Evolutionary conservation across 2,888 invertebrate genomes (phyloP).

Genomic region (Drosophila melanosoma): DNA sequence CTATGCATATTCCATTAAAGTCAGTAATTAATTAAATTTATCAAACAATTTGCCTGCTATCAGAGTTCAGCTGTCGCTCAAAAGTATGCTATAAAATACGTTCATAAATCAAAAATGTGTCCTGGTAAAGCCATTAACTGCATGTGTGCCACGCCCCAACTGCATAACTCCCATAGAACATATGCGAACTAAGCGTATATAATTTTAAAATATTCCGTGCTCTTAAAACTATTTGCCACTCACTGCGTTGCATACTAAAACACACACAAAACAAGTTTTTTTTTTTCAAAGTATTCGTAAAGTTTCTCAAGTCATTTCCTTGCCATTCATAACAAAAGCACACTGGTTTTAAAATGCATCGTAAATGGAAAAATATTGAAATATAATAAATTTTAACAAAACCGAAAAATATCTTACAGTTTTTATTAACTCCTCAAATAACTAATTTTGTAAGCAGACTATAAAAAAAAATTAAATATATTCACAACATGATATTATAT

Average conservation of each 20-base stretch:
- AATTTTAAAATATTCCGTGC: constrained; percentile 65
- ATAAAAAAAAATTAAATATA: not conserved
- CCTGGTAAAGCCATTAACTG: constrained; percentile 64
- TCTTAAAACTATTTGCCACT: constrained; percentile 75
- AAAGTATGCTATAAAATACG: constrained; percentile 42
- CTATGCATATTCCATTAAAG: constrained; percentile 60
- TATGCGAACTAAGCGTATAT: constrained; percentile 49
- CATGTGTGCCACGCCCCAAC: constrained; percentile 59
- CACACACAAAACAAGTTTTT: constrained; percentile 23
- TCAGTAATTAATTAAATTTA: not conserved
- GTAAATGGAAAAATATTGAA: not conserved
- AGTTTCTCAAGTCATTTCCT: constrained; percentile 60
- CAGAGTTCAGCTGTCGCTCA: constrained; percentile 20
- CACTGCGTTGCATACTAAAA: constrained; percentile 69
- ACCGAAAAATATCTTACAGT: not conserved
- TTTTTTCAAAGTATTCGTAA: constrained; percentile 41
- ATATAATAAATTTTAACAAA: not conserved
- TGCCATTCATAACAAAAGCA: constrained; percentile 38
- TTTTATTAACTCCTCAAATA: not conserved
- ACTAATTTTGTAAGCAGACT: not conserved
- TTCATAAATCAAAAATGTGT: constrained; percentile 63
- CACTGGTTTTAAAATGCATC: constrained; percentile 32
- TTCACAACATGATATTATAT: not conserved
- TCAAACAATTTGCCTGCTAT: constrained; percentile 3
- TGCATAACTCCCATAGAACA: constrained; percentile 20